These are phyloP conservation scores for Malacosoma neustria DNA, from an alignment of 2,888 invertebrate species.

Conservation along the genomic window DNA sequence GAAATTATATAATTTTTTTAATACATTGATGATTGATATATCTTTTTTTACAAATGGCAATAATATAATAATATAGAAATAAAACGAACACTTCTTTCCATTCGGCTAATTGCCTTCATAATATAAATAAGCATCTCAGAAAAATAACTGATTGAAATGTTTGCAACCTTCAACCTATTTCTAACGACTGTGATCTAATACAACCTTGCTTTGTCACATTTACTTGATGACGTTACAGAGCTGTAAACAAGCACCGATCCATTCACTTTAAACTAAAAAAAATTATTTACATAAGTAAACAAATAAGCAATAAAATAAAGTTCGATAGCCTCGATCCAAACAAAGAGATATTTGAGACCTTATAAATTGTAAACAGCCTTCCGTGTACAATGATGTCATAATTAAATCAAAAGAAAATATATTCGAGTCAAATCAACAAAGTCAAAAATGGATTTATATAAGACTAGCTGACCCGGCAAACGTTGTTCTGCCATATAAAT, in stretches of 20 bases:
- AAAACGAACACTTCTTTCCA: no score
- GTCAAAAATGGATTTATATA: no score
- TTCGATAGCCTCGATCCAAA: neutral
- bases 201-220: neutral
- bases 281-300: conserved; percentile 1
- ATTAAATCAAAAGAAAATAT: no score
- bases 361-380: neutral
- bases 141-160: neutral
- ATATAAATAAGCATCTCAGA: neutral
- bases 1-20: no score
- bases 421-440: no score
- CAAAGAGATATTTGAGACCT: neutral
- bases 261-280: conserved; percentile 1
- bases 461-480: no score
- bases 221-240: neutral
- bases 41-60: no score
- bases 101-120: neutral
- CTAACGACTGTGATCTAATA: neutral
- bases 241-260: neutral
- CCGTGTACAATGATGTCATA: neutral
- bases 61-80: no score
- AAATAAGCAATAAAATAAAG: neutral
- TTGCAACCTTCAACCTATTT: neutral
- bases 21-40: no score
- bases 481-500: no score